A percentile compares a stretch with the other conserved stretches of the same genome.
phyloP scores from a whole-genome alignment of 2,113 vertebrate genomes.

The Notarius quadriscutis region DNA sequence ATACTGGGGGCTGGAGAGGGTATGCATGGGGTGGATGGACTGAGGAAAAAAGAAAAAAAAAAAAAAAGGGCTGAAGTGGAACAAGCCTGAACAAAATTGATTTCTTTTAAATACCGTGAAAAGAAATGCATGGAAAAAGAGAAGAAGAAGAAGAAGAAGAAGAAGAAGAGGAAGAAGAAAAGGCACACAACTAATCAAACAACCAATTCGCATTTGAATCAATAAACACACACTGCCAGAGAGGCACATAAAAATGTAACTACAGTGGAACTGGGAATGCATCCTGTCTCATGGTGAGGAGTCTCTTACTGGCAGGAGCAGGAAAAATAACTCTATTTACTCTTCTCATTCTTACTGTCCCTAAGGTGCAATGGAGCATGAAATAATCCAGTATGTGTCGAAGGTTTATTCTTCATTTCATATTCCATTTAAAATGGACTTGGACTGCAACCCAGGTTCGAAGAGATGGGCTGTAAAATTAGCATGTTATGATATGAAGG shows the following conservation, averaged over 20 bases:
- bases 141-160: neutral
- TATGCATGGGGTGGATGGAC: neutral
- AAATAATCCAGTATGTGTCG: slow-evolving; percentile 47
- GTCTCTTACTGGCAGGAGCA: slow-evolving; percentile 25
- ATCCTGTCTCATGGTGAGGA: neutral
- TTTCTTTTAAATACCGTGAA: neutral
- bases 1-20: neutral
- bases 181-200: neutral
- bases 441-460: slow-evolving; percentile 46
- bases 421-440: slow-evolving; percentile 50
- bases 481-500: slow-evolving; percentile 41
- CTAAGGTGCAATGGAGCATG: slow-evolving; percentile 42
- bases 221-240: neutral
- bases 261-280: neutral
- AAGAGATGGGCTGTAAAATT: slow-evolving; percentile 53
- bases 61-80: neutral
- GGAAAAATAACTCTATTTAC: slow-evolving; percentile 59
- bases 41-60: neutral
- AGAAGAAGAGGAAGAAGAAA: neutral
- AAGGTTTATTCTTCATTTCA: slow-evolving; percentile 60
- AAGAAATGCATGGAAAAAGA: neutral
- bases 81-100: slow-evolving; percentile 12
- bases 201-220: neutral
- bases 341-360: slow-evolving; percentile 55
- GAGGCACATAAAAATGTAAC: neutral